Percentiles rank a stretch among this genome's conserved stretches.
Conservation (phyloP, 2,797 vertebrate genomes). For the Octomys mimax region DNA sequence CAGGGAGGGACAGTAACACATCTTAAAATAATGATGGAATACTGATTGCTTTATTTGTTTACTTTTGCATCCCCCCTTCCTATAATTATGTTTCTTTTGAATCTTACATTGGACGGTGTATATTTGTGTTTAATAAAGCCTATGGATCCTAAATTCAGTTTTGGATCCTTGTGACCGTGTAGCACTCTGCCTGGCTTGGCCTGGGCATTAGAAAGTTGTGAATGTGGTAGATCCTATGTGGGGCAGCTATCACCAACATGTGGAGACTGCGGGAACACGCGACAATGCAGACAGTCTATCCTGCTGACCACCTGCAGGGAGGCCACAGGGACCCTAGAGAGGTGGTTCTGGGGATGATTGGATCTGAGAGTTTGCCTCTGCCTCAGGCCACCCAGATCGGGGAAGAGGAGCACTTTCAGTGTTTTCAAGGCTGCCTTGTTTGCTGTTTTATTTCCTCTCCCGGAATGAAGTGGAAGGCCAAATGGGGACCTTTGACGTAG, state of each 20-base stretch:
- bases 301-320: background rate
- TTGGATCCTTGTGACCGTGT: background rate
- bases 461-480: background rate
- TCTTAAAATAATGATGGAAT: background rate
- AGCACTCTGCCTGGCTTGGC: background rate
- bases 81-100: constrained; percentile 20
- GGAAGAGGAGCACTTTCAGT: background rate
- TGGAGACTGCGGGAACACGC: background rate
- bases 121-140: constrained; percentile 23
- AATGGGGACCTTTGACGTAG: background rate
- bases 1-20: background rate
- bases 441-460: background rate
- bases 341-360: background rate
- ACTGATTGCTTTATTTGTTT: background rate
- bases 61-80: background rate
- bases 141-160: background rate
- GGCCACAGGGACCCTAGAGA: background rate
- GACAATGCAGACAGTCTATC: background rate
- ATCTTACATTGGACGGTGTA: background rate
- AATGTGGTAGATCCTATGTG: background rate
- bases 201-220: background rate
- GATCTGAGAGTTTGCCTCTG: background rate
- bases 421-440: background rate
- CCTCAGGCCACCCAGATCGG: background rate
- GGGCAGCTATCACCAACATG: background rate